Conservation (phyloP, 2,797 vertebrate genomes). For the Sebastes matsubarae region DNA sequence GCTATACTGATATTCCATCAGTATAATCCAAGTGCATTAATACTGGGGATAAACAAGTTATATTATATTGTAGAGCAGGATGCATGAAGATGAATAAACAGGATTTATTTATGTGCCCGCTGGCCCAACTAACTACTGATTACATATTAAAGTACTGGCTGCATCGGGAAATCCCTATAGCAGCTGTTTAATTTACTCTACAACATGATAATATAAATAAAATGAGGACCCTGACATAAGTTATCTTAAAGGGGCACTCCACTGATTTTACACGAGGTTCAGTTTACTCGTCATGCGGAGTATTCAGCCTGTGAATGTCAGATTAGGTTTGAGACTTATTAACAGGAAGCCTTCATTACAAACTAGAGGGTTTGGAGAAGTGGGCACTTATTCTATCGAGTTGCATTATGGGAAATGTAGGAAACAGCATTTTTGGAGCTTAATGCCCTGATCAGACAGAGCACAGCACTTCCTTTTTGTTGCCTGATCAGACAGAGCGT, state of each 20-base stretch:
- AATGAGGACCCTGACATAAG: not conserved
- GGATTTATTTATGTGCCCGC: constrained; percentile 41
- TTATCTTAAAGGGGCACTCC: constrained; percentile 2
- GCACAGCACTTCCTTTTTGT: too few species aligned
- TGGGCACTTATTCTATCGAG: not conserved
- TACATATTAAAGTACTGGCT: not conserved
- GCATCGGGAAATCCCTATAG: constrained; percentile 1
- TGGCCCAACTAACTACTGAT: constrained; percentile 10
- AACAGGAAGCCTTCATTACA: not conserved
- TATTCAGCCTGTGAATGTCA: not conserved
- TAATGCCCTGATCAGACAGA: too few species aligned
- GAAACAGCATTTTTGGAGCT: not conserved
- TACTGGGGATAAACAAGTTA: constrained; percentile 38
- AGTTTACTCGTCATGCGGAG: not conserved
- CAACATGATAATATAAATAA: constrained; percentile 9
- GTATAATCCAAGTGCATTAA: constrained; percentile 57
- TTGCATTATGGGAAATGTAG: constrained; percentile 7
- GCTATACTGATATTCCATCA: constrained; percentile 38
- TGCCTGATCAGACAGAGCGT: too few species aligned
- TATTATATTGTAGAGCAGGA: constrained; percentile 23
- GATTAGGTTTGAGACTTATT: not conserved
- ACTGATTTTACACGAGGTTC: not conserved
- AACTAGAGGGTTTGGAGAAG: not conserved
- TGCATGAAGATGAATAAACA: constrained; percentile 19
- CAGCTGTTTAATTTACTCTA: constrained; percentile 25